phyloP scores from a whole-genome alignment of 2,797 vertebrate genomes.

The Limnodromus scolopaceus region DNA sequence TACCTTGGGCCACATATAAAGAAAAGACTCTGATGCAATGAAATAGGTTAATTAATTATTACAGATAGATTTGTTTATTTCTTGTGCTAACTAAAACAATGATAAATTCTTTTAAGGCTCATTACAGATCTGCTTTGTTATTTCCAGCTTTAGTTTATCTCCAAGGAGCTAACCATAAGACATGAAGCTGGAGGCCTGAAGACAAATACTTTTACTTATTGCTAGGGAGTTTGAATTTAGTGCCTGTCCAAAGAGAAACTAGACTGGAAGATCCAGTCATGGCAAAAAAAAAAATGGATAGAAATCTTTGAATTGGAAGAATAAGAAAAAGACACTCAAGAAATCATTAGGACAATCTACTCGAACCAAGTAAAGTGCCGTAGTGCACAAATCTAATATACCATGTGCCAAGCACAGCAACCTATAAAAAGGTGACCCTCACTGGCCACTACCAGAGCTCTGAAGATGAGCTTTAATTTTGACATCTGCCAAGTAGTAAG shows the following conservation, averaged over 20 bases:
- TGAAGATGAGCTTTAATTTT: background rate
- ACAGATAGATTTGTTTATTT: background rate
- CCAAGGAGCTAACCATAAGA: background rate
- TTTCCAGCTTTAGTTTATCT: conserved; percentile 1
- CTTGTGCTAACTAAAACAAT: background rate
- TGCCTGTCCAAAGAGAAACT: background rate
- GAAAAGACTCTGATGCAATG: background rate
- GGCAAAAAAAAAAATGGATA: background rate
- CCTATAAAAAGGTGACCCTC: background rate
- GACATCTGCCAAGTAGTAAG: background rate
- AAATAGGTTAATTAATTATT: background rate
- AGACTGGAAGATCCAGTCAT: background rate
- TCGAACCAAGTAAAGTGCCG: background rate
- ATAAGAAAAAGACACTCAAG: background rate
- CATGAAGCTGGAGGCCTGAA: background rate
- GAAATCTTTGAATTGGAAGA: background rate
- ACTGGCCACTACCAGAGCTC: background rate
- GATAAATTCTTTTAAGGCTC: background rate
- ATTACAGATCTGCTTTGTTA: background rate
- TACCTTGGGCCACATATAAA: background rate
- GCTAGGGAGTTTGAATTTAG: background rate
- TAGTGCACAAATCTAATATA: background rate
- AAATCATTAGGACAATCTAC: background rate
- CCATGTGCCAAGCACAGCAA: fast-evolving
- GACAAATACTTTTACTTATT: background rate